Evolutionary conservation across 2,888 invertebrate genomes (phyloP).

Genomic region (Coremacera marginata): DNA sequence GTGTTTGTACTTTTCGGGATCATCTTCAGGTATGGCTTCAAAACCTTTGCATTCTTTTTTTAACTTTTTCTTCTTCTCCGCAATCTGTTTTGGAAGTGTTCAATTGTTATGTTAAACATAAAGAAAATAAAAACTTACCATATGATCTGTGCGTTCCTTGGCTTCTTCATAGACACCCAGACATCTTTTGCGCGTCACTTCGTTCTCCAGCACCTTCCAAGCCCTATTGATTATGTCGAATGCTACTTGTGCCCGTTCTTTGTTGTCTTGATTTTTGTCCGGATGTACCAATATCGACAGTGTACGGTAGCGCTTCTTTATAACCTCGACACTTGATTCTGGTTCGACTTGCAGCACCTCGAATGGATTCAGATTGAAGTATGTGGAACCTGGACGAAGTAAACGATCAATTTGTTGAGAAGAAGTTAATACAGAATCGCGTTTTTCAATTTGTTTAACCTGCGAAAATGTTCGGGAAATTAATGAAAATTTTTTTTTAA

Average conservation of each 20-base stretch:
- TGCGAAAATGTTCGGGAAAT: constrained; percentile 67
- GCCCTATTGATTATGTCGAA: constrained; percentile 95
- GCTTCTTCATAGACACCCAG: constrained; percentile 98
- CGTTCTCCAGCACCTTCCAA: constrained; percentile 95
- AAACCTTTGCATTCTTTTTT: constrained; percentile 88
- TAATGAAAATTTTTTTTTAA: constrained; percentile 39
- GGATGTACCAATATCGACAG: constrained; percentile 99
- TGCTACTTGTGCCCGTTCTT: constrained; percentile 92
- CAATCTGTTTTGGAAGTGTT: constrained; percentile 73
- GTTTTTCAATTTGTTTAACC: constrained; percentile 99
- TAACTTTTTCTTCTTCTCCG: constrained; percentile 92
- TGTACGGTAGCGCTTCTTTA: constrained; percentile 96
- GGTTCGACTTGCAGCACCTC: constrained; percentile 93
- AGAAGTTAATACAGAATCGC: constrained; percentile 96
- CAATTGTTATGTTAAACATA: background rate
- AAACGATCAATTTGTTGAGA: constrained; percentile 97
- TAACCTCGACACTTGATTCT: constrained; percentile 87
- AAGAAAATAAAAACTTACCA: constrained; percentile 72
- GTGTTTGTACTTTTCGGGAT: constrained; percentile 87
- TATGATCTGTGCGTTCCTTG: constrained; percentile 91
- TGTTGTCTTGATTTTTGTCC: constrained; percentile 97
- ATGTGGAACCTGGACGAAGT: constrained; percentile 95
- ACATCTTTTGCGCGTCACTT: constrained; percentile 92
- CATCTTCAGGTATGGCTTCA: constrained; percentile 87
- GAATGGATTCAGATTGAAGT: constrained; percentile 98